Percentiles rank a stretch among this genome's conserved stretches.
Conservation (phyloP, 2,797 vertebrate species). For the Sebastes miniatus region DNA sequence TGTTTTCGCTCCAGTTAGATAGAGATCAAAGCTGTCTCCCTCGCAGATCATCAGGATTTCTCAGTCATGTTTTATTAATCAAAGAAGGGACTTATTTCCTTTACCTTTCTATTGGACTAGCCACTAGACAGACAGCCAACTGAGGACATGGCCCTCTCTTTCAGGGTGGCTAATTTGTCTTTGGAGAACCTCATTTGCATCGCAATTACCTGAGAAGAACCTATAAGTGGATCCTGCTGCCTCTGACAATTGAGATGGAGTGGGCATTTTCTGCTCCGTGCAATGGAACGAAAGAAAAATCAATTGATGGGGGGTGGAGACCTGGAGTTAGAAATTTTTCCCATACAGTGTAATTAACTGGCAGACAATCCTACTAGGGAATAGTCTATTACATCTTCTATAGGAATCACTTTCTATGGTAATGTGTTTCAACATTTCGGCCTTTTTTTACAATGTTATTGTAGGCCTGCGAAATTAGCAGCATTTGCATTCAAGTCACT, state of each 20-base stretch:
- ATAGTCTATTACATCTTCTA: slow-evolving; percentile 22
- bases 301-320: slow-evolving; percentile 49
- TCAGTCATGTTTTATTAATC: slow-evolving; percentile 75
- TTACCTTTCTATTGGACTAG: slow-evolving; percentile 24
- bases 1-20: slow-evolving; percentile 47
- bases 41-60: slow-evolving; percentile 55
- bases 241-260: slow-evolving; percentile 72
- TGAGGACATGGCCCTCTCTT: slow-evolving; percentile 53
- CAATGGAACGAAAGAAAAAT: slow-evolving; percentile 53
- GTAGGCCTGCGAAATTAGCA: neutral
- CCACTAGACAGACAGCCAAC: slow-evolving; percentile 37
- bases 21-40: slow-evolving; percentile 62
- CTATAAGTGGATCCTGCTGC: slow-evolving; percentile 66
- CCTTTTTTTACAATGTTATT: neutral
- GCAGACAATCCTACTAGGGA: slow-evolving; percentile 7
- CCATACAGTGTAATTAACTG: slow-evolving; percentile 49
- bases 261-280: slow-evolving; percentile 48
- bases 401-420: slow-evolving; percentile 28
- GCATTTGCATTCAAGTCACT: neutral
- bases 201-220: slow-evolving; percentile 74
- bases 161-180: slow-evolving; percentile 68
- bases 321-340: slow-evolving; percentile 20
- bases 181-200: slow-evolving; percentile 75
- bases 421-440: slow-evolving; percentile 16
- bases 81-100: slow-evolving; percentile 32